Evolutionary conservation across 2,888 invertebrate species (phyloP), one percentile per base, ranked within the genome.

Genomic region (Standfussiana lucernea): DNA sequence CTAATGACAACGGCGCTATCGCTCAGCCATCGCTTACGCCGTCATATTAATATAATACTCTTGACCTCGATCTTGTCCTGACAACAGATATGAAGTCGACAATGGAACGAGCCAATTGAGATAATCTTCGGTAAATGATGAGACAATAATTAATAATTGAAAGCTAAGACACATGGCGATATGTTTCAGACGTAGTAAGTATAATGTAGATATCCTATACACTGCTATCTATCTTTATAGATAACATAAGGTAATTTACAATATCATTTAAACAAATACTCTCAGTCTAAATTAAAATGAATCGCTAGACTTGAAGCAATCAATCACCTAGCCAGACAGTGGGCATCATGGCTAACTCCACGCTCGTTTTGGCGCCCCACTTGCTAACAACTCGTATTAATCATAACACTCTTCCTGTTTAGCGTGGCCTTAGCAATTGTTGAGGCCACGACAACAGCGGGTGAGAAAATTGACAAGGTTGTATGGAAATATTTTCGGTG

Each of bases 381-480:
- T 85, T 85, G 21, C n/a, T 13, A 87, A 87, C 85, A 87, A 87
- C 79, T 88, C 89, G 56, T 77, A 87, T 87, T 88, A 88, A 87
- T 87, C 89, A 87, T 85, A 87, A 80, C 79, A 87, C 76, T 77
- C 84, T 76, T 75, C 74, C 64, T 77, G 78, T 73, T 84, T 72
- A 68, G 78, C 37, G 42, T 69, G 61, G 73, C 61, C 72, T 83
- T 66, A 50, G 50, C 11, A 67, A 40, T 37, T 67, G 32, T 53
- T 47, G 77, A 65, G 72, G 89, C 73, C 62, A 11, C 4, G 11
- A 62, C 53, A 37, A 10, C 3, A 66, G 78, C 76, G 83, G 37
- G n/a, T n/a, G 13, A 18, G 24, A 0, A 5, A 45, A 24, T 50
- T 40, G 1, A 28, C 28, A 40, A 53, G 72, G 11, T 61, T 11